Conservation (phyloP, 2,888 invertebrate genomes). For the Eristalis tenax region DNA sequence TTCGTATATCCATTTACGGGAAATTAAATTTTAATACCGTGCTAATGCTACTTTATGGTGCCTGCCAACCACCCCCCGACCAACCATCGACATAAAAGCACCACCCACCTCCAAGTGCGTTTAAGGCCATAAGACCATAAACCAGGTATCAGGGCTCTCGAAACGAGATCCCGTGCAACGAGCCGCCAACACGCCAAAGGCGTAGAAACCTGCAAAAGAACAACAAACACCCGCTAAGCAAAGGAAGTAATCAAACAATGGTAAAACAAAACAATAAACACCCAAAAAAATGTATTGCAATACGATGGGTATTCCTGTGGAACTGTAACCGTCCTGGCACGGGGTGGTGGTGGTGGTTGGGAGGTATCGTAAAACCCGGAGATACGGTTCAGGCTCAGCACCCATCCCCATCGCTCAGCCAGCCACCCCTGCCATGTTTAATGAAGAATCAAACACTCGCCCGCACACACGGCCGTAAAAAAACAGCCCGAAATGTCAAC, state of each 20-base stretch:
- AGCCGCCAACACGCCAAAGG: slow-evolving; percentile 4
- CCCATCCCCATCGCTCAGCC: background rate
- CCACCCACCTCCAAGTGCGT: slow-evolving; percentile 24
- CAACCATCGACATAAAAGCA: slow-evolving; percentile 23
- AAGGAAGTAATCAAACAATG: slow-evolving; percentile 63
- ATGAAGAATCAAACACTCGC: background rate
- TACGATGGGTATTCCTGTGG: background rate
- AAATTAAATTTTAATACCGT: slow-evolving; percentile 62
- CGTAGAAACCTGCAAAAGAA: slow-evolving; percentile 13
- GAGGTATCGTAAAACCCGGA: background rate
- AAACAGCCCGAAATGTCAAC: slow-evolving; percentile 61
- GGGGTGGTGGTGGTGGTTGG: background rate
- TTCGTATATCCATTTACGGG: slow-evolving; percentile 44
- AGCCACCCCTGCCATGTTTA: background rate
- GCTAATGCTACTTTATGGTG: slow-evolving; percentile 42
- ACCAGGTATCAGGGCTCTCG: slow-evolving; percentile 24
- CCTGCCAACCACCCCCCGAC: background rate
- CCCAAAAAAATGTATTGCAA: background rate
- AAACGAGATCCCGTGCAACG: background rate
- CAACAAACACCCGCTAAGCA: slow-evolving; percentile 54
- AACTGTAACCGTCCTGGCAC: background rate
- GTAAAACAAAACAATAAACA: slow-evolving; percentile 64
- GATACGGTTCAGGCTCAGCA: background rate
- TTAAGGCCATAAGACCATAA: slow-evolving; percentile 27
- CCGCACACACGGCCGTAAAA: slow-evolving; percentile 22